Base-by-base conservation (phyloP, 2,888 invertebrate species). In the Xylota sylvarum region DNA sequence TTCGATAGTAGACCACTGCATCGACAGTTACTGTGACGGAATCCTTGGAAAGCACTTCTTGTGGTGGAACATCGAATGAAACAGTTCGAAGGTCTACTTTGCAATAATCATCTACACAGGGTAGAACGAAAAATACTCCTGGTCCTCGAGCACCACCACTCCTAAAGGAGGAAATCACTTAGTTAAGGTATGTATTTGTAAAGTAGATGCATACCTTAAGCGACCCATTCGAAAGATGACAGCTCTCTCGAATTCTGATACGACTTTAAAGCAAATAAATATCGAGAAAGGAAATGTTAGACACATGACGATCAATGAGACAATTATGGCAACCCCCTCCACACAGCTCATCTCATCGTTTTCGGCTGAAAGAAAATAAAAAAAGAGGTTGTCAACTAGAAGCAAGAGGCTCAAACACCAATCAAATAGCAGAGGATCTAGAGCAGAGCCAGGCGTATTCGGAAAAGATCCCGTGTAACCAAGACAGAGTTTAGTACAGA, bases 1-100 rank as follows among this genome's bases (percentile, higher is more conserved):
- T 96, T 88, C 96, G 94, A 91, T 97, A 97, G 92, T 97, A 97
- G 46, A 97, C 96, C 0, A 97, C 96, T 0, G 98, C 98, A 90
- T 98, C 98, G 2, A 98, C 98, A 0, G 97, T 97, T 0, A 98
- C 98, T 0, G 98, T 98, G 35, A 98, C 98, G 0, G 97, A 97
- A 92, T 98, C 98, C 93, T 97, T 97, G n/a, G 98, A 97, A 72
- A 98, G 93, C 37, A 98, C 97, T 94, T 98, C 98, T 94, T 99
- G 98, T 0, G 98, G 98, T 55, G 98, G 98, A 0, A 99, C 98
- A 93, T 98, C 98, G 91, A 98, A 99, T 0, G 98, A 97, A 0
- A 98, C 97, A 0, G 98, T 98, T 87, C 98, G 94, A 77, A 98
- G 93, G 92, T 99, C 98, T 50, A 99, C 97, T 92, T 97, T 98